Evolutionary conservation across 2,113 vertebrate species (phyloP).

Genomic region (Coracopsis vasa): DNA sequence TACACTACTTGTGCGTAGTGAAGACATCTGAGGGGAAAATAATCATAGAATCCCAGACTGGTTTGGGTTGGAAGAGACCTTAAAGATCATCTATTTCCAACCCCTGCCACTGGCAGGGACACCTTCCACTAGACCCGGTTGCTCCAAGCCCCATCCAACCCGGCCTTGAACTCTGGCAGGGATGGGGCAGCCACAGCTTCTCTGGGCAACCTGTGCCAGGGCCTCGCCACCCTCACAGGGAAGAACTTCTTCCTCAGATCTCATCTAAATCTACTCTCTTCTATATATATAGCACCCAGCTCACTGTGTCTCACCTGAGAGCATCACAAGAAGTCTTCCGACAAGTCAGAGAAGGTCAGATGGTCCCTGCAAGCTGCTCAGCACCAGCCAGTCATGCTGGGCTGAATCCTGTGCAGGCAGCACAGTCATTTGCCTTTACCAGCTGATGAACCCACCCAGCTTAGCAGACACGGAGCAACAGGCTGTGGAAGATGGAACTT

Average conservation of each 20-base stretch:
- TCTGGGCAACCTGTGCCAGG: too few relatives aligned
- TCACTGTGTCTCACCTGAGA: background rate
- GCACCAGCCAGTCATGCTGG: background rate
- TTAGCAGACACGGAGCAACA: accelerated
- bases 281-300: background rate
- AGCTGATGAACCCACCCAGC: accelerated
- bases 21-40: background rate
- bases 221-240: too few relatives aligned
- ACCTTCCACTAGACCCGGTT: background rate
- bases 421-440: background rate
- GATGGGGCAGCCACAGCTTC: background rate
- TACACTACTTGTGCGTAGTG: accelerated
- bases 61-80: background rate
- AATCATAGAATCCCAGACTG: background rate
- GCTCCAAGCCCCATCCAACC: background rate
- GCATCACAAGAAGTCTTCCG: background rate
- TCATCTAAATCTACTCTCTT: background rate
- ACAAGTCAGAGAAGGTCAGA: background rate
- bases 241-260: too few relatives aligned
- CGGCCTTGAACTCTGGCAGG: background rate
- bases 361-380: background rate
- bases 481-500: background rate
- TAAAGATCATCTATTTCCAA: background rate
- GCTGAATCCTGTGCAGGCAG: background rate
- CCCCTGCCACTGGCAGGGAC: background rate